Conservation (phyloP, 2,113 vertebrate genomes). For the Chrysochloris asiatica region DNA sequence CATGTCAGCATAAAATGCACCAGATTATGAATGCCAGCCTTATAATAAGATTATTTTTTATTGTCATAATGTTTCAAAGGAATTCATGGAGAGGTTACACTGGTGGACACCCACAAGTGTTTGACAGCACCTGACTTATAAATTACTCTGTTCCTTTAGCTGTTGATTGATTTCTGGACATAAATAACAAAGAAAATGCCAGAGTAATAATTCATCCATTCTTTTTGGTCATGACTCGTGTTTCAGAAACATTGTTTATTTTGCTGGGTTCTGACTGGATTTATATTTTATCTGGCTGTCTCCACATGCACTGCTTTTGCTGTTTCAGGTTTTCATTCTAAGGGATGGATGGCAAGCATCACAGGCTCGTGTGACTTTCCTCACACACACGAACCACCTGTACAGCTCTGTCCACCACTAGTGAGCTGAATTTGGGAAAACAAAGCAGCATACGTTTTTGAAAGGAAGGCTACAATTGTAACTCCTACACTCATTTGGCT, state of each 20-base stretch:
- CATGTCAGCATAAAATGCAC: slow-evolving; percentile 61
- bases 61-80: slow-evolving; percentile 73
- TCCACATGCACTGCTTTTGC: not conserved
- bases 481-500: not conserved
- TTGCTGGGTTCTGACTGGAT: slow-evolving; percentile 62
- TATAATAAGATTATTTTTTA: slow-evolving; percentile 77
- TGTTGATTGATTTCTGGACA: slow-evolving; percentile 65
- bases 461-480: not conserved
- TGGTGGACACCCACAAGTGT: slow-evolving; percentile 68
- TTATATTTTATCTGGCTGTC: slow-evolving; percentile 31
- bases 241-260: slow-evolving; percentile 71
- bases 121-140: slow-evolving; percentile 74
- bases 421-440: not conserved
- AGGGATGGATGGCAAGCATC: not conserved
- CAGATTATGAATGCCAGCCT: slow-evolving; percentile 77
- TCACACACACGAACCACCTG: not conserved
- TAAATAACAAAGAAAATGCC: slow-evolving; percentile 70
- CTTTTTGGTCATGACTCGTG: slow-evolving; percentile 52
- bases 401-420: not conserved
- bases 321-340: not conserved
- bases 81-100: slow-evolving; percentile 66
- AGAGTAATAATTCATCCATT: slow-evolving; percentile 67
- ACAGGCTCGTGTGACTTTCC: not conserved
- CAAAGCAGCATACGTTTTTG: not conserved
- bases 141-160: slow-evolving; percentile 72